Base-by-base conservation (phyloP, 2,797 vertebrate genomes). In the Falco concolor region DNA sequence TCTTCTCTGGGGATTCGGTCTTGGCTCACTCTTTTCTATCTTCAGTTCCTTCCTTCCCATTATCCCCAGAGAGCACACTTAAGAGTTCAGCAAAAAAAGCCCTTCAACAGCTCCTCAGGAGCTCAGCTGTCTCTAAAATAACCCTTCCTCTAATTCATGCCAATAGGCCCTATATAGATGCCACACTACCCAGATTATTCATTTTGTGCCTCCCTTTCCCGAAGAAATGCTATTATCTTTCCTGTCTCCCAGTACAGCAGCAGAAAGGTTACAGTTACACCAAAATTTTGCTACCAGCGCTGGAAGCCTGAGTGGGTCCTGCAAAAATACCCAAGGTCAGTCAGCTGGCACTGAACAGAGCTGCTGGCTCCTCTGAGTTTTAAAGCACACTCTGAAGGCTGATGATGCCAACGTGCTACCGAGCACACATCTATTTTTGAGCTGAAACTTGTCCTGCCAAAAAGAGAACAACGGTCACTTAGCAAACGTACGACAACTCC, bases 101-200 rank as follows among this genome's bases (percentile, higher is more conserved):
- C 50, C 45, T 65, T 65, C 52, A 65, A 12, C 2, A 2, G 53
- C 44, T 54, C 45, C 60, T 49, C 42, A 56, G 60, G 17, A 88
- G 14, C 23, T 47, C n/a, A 74, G 25, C 34, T 60, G 57, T 36
- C 52, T 65, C 77, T 18, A 19, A 80, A 64, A 74, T 24, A 87
- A 77, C 44, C 57, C 67, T 69, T 90, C 23, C 77, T 64, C n/a
- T 42, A 6, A 76, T 12, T 16, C 47, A 8, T 4, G 13, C 19
- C 47, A 45, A 7, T 44, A 32, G 47, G 25, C n/a, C 19, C 38
- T 13, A 25, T 38, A 24, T 3, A 28, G 30, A 13, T 38, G 4
- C 23, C 18, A 32, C 2, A 0, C 19, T 25, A 12, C 21, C 30
- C 52, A 57, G 3, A 24, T 34, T 1, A 17, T 27, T 73, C 1